Base-by-base conservation (phyloP, 2,797 vertebrate species). In the Forpus xanthops region DNA sequence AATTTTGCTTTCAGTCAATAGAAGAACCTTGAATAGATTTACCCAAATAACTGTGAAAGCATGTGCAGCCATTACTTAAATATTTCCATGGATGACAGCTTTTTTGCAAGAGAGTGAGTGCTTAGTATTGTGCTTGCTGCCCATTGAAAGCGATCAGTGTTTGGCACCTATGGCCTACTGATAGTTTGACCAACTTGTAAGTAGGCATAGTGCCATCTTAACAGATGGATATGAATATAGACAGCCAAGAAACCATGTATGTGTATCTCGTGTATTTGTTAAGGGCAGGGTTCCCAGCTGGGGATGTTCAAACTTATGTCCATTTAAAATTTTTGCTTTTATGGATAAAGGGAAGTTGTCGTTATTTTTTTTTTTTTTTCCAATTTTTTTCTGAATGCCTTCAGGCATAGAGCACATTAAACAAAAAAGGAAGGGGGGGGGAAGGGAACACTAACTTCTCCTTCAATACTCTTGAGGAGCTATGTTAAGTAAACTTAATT, bases 141-240 rank as follows among this genome's bases (percentile, higher is more conserved):
- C 97, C 97, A 94, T 96, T 97, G 97, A 97, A 97, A 97, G 95
- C 90, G 87, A 96, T 96, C 97, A 90, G 96, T 97, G 97, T 97
- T 97, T 98, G 97, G 97, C 97, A 97, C 97, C 96, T 97, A 88
- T 98, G 97, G 96, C 96, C 97, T 97, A 41, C 96, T 98, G 97
- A 97, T 98, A 97, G 97, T 97, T 97, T 97, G 98, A 98, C 97
- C 97, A 98, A 97, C 97, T 97, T 98, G 97, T 97, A 97, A 97
- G 96, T 93, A 97, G 98, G 98, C 97, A 97, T 55, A 24, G 49
- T 98, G 98, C 97, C 98, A 98, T 97, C 79, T 85, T 81, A 96
- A 92, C 97, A 98, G 98, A 98, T 98, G 98, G 97, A 89, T 78
- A 72, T 96, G 96, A 95, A 94, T 90, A 65, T 55, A 96, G 96